Conservation (phyloP, 2,113 vertebrate species). For the Aegotheles bennettii region DNA sequence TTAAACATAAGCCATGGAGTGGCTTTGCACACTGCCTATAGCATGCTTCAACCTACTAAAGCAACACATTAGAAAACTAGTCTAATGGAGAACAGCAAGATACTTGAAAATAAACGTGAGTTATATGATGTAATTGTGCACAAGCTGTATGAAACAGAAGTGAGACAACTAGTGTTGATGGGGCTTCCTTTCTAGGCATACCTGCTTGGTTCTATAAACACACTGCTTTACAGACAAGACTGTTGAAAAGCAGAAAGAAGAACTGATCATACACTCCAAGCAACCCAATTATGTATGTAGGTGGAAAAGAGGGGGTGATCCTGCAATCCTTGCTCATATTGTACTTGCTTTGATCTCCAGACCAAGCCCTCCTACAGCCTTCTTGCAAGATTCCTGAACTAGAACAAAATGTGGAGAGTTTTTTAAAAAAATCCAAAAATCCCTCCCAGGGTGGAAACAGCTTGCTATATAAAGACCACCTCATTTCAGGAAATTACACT, state of each 20-base stretch:
- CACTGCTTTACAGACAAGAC: neutral
- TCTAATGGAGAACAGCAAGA: neutral
- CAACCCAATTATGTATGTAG: neutral
- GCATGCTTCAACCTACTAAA: neutral
- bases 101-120: neutral
- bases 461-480: constrained; percentile 5
- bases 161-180: neutral
- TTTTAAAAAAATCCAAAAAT: neutral
- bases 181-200: neutral
- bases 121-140: neutral
- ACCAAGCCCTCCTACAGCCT: neutral
- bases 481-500: constrained; percentile 7
- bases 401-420: neutral
- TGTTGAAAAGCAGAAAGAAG: neutral
- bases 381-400: neutral
- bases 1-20: neutral
- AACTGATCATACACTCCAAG: rapidly evolving
- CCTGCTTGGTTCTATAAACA: neutral
- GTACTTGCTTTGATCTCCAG: neutral
- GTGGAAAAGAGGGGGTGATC: too few relatives aligned
- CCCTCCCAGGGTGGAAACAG: neutral
- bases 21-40: neutral
- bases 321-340: neutral
- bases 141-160: neutral
- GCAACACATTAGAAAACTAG: neutral